Percentiles rank a stretch among this genome's conserved stretches.
Evolutionary conservation across 2,888 invertebrate species (phyloP).

Genomic region (Eristalinus aeneus): DNA sequence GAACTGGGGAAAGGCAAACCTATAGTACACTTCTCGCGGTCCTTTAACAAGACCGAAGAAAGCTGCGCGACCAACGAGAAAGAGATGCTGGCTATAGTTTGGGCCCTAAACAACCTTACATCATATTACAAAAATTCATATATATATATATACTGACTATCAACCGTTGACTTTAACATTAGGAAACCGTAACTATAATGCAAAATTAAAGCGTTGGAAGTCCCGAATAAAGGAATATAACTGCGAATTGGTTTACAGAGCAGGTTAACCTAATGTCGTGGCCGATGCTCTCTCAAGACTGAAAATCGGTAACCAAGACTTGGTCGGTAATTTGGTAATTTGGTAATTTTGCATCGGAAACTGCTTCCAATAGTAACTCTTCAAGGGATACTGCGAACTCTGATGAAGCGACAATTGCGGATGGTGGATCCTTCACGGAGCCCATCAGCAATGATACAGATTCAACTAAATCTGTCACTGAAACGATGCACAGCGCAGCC

Average conservation of each 20-base stretch:
- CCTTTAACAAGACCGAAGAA: constrained; percentile 39
- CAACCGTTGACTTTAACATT: constrained; percentile 16
- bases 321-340: not conserved
- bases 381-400: not conserved
- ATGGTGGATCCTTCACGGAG: not conserved
- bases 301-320: not conserved
- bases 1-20: not conserved
- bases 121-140: constrained; percentile 25
- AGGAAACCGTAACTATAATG: constrained; percentile 14
- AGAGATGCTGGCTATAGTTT: not conserved
- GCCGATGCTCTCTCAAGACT: constrained; percentile 21
- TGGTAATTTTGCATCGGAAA: not conserved
- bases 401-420: not conserved
- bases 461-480: not conserved
- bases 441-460: not conserved
- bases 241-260: constrained; percentile 39
- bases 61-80: not conserved
- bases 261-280: constrained; percentile 40
- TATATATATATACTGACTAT: not conserved
- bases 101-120: not conserved
- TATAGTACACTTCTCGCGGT: constrained; percentile 3
- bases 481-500: constrained; percentile 54
- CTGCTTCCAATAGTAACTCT: not conserved
- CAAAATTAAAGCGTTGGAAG: constrained; percentile 31
- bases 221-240: constrained; percentile 57